These are phyloP conservation scores for Mastomys coucha DNA, from an alignment of 2,113 vertebrate species.

Conservation along the genomic window DNA sequence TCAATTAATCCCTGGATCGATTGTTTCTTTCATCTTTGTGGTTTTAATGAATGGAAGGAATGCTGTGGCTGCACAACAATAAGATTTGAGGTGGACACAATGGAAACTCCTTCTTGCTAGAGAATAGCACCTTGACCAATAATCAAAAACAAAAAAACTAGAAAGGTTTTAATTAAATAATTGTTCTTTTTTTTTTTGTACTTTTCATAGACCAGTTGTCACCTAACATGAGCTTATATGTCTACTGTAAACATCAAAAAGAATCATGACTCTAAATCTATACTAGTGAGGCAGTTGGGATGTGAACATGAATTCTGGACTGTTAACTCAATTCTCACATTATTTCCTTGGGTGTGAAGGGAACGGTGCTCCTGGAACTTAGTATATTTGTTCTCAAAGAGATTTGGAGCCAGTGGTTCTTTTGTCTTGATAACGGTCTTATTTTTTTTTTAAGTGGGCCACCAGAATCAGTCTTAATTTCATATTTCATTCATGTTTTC, in stretches of 20 bases:
- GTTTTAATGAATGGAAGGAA: constrained; percentile 79
- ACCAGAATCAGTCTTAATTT: constrained; percentile 73
- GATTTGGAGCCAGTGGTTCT: constrained; percentile 65
- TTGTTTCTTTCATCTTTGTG: constrained; percentile 77
- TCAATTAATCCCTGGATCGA: constrained; percentile 84
- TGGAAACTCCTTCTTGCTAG: constrained; percentile 82
- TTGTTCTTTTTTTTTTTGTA: constrained; percentile 81
- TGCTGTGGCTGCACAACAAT: constrained; percentile 87
- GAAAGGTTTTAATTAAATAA: constrained; percentile 81
- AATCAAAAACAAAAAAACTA: constrained; percentile 71
- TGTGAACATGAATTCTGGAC: constrained; percentile 72
- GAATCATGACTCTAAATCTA: constrained; percentile 66
- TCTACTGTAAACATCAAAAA: constrained; percentile 58
- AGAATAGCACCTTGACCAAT: constrained; percentile 80
- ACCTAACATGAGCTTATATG: constrained; percentile 67
- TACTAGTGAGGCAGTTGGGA: constrained; percentile 64
- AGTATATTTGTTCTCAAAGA: constrained; percentile 63
- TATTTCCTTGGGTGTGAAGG: constrained; percentile 69
- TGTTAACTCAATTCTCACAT: constrained; percentile 75
- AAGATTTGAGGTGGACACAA: constrained; percentile 84
- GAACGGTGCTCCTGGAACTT: constrained; percentile 29
- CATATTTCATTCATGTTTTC: constrained; percentile 61
- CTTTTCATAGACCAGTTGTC: constrained; percentile 58
- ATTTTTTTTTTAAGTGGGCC: constrained; percentile 4
- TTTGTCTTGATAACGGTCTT: constrained; percentile 57